Evolutionary conservation across 64 coral and sea anemone species (phyloP).

Genomic region (Pocillopora verrucosa): DNA sequence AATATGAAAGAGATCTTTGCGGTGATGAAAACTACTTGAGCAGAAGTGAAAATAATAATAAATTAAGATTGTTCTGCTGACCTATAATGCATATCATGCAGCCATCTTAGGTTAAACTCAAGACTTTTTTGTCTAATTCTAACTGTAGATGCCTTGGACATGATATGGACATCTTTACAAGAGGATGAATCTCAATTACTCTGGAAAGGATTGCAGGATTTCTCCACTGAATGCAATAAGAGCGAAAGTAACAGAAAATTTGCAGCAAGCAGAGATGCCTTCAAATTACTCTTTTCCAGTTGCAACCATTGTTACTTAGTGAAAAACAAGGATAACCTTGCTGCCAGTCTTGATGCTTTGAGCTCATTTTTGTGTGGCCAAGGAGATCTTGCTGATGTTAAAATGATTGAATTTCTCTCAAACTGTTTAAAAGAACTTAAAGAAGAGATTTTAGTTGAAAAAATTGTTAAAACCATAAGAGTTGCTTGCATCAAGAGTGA

Average conservation of each 20-base stretch:
- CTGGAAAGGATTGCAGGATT: constrained; percentile 27
- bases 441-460: constrained; percentile 21
- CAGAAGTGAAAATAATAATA: too few species aligned
- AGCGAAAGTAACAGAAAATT: constrained; percentile 82
- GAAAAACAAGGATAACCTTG: constrained; percentile 38
- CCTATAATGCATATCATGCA: too few species aligned
- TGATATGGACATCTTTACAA: constrained; percentile 24
- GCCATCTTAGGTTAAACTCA: too few species aligned
- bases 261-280: constrained; percentile 66
- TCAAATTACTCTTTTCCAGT: constrained; percentile 40
- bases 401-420: constrained; percentile 58
- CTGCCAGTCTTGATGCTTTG: constrained; percentile 59
- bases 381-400: constrained; percentile 46
- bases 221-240: constrained; percentile 62
- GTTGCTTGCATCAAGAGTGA: constrained; percentile 75
- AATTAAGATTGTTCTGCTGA: too few species aligned
- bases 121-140: not conserved
- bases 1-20: too few species aligned
- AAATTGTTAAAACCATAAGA: constrained; percentile 51
- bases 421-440: constrained; percentile 68
- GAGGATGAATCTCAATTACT: constrained; percentile 17
- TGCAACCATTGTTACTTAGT: constrained; percentile 55
- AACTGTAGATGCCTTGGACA: constrained; percentile 37
- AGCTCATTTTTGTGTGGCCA: constrained; percentile 70
- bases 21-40: too few species aligned